phyloP scores from a whole-genome alignment of 1,140 invertebrate genomes.

The Whitmania pigra region DNA sequence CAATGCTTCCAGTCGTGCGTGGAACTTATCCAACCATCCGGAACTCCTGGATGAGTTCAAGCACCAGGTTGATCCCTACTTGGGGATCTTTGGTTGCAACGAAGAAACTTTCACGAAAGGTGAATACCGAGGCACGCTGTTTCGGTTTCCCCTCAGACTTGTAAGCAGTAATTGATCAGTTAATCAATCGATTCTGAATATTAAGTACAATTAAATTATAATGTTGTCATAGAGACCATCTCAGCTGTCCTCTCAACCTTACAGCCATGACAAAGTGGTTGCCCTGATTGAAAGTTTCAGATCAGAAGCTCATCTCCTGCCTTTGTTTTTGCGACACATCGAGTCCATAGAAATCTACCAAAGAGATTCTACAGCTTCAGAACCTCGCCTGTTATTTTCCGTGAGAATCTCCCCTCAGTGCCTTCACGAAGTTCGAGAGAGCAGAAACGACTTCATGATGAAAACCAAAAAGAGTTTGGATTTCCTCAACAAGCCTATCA shows the following conservation, averaged over 20 bases:
- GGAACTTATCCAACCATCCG: constrained; percentile 16
- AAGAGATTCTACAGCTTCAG: not conserved
- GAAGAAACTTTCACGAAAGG: constrained; percentile 26
- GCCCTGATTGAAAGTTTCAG: constrained; percentile 20
- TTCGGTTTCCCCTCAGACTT: constrained; percentile 29
- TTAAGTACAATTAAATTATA: not conserved
- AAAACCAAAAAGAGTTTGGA: not conserved
- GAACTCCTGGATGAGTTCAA: constrained; percentile 17
- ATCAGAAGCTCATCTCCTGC: constrained; percentile 23
- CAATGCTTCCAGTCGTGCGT: constrained; percentile 17
- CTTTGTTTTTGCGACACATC: constrained; percentile 24
- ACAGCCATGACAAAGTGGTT: constrained; percentile 23
- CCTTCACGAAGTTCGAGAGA: constrained; percentile 19
- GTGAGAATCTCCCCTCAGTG: constrained; percentile 13
- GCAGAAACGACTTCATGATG: constrained; percentile 1
- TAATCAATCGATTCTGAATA: no score
- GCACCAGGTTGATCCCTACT: constrained; percentile 24
- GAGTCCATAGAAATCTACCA: constrained; percentile 21
- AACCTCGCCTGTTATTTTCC: constrained; percentile 16
- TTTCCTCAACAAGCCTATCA: constrained; percentile 17
- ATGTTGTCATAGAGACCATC: not conserved
- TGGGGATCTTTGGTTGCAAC: constrained; percentile 24
- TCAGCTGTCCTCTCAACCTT: constrained; percentile 7
- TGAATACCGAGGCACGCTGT: constrained; percentile 30
- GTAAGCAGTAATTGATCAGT: not conserved